Evolutionary conservation across 2,113 vertebrate species (phyloP), one percentile per base, ranked within the genome.

Genomic region (Spea multiplicata): DNA sequence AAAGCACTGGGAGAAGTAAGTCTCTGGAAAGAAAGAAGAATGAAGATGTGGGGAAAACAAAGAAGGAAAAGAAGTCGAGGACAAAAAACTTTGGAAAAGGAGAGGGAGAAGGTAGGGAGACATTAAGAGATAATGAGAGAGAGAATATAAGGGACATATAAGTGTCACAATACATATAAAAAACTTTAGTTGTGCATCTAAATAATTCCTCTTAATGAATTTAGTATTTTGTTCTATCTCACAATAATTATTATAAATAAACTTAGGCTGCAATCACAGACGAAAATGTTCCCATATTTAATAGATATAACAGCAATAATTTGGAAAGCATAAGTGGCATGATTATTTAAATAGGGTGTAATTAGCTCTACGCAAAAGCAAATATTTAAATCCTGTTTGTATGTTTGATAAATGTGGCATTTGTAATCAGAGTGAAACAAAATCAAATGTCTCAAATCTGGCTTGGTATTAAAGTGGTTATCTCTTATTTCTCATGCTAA

Each of bases 211-310:
- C 67, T 85, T 88, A 90, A 85, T 73, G 83, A 85, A 87, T 57
- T 44, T 83, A 88, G 65, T 72, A 83, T 86, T 81, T 74, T 83
- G 59, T 8, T 71, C 87, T 83, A 85, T 88, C 83, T 83, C 73
- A 66, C 86, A 86, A 86, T 84, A 13, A 87, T 84, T 85, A 70
- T 82, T 86, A 71, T 48, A 78, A 88, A 82, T 71, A 59, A 88
- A 88, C 81, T 45, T 64, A 52, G 9, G 81, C 85, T 88, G 90
- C 91, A 90, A 89, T 86, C 83, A 86, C 65, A 14, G 44, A 85
- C 84, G 74, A 81, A 88, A 88, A 89, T 89, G 88, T 87, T 48
- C 44, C 70, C 77, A 52, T 55, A 78, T 78, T 78, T 78, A 78
- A 78, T 78, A 78, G 76, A 80, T 80, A 80, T 80, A 80, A 72